Base-by-base conservation (phyloP, 2,797 vertebrate species). In the Karalla daura region DNA sequence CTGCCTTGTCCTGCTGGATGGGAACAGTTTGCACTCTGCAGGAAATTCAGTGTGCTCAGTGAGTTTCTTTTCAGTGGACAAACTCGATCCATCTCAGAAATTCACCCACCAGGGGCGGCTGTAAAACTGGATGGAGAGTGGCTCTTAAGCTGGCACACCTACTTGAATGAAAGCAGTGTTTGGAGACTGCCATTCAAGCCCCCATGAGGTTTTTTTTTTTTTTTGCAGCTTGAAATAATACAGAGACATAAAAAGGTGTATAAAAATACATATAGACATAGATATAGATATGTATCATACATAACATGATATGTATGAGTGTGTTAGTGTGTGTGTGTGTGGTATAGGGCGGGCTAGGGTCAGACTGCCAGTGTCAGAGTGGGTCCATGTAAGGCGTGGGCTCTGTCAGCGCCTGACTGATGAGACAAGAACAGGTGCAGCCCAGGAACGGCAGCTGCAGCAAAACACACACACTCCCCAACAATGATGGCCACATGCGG, bases 371-470 rank as follows among this genome's bases (percentile, higher is more conserved):
- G 63, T 78, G 87, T 81, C 68, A n/a, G 82, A 88, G 85, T 76
- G 83, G 79, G 76, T 80, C 90, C 89, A 89, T 92, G 89, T 91
- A 90, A 85, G 89, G 91, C 84, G 78, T 85, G 81, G 70, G 69
- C 75, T 91, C 90, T 61, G 65, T 94, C 93, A 92, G 74, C 89
- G 84, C 73, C 66, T 69, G 77, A 63, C 53, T 91, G 92, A 94
- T 93, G 90, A 93, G 84, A 89, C 74, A 76, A 54, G 84, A 92
- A 91, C 94, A 94, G 93, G 93, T 94, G 93, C 92, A 86, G 83
- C 33, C 1, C 54, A 60, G 74, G 59, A 82, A 75, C 69, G 59
- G 87, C 92, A 94, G 92, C 93, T 92, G 93, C 88, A 75, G 71
- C 69, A 68, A 81, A 60, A 76, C 69, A 51, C 71, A 69, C 73